Conservation (phyloP, 2,113 vertebrate species). For the Marmota flaviventris region DNA sequence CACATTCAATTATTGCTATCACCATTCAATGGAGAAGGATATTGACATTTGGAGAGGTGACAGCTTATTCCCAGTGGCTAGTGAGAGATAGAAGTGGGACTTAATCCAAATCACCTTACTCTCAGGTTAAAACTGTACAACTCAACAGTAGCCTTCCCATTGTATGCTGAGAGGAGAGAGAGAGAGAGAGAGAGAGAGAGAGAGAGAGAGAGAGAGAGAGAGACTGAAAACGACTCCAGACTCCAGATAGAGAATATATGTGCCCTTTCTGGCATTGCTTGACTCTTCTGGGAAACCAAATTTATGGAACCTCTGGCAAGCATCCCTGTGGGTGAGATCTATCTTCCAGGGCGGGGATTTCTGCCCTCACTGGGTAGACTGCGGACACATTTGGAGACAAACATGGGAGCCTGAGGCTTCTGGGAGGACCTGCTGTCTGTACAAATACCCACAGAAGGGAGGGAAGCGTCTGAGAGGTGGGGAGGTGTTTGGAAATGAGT, state of each 20-base stretch:
- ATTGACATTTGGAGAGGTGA: background rate
- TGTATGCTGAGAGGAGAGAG: background rate
- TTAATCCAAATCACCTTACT: background rate
- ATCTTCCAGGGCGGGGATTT: background rate
- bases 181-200: no score
- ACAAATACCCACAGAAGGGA: background rate
- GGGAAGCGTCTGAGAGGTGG: background rate
- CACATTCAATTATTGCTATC: background rate
- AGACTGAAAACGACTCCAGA: background rate
- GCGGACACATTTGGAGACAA: background rate
- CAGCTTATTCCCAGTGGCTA: background rate
- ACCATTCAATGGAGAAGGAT: conserved; percentile 38
- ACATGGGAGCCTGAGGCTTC: background rate
- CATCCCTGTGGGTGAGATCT: background rate
- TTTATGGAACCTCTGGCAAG: background rate
- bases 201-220: no score
- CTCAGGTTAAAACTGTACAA: background rate
- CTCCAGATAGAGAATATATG: background rate
- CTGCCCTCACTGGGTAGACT: background rate
- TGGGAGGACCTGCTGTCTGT: background rate
- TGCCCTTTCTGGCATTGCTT: background rate
- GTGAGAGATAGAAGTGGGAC: background rate
- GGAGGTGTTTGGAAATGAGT: conserved; percentile 21
- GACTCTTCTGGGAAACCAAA: conserved; percentile 10
- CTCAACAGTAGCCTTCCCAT: background rate